Conservation (phyloP, 1,140 invertebrate species). For the Penaeus japonicus region DNA sequence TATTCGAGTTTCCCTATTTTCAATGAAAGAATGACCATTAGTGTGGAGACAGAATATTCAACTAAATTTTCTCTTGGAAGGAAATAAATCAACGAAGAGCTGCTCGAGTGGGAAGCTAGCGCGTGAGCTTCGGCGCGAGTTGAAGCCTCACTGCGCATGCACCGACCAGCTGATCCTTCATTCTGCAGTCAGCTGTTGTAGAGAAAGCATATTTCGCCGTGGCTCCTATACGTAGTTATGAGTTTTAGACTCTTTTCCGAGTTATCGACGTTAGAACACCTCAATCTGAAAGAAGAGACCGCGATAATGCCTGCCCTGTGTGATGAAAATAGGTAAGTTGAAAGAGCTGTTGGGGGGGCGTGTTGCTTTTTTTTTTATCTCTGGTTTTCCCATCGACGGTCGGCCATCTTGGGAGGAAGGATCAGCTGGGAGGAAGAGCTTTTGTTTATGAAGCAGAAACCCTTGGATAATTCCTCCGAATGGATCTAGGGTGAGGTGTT, state of each 20-base stretch:
- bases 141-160: constrained; percentile 19
- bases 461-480: too few relatives aligned
- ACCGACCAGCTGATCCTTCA: constrained; percentile 24
- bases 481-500: too few relatives aligned
- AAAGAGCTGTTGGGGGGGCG: not conserved
- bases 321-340: constrained; percentile 60
- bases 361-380: not conserved
- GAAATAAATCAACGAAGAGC: not conserved
- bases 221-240: constrained; percentile 41
- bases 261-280: constrained; percentile 50
- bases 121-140: not conserved
- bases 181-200: constrained; percentile 22
- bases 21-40: not conserved
- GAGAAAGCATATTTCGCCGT: not conserved
- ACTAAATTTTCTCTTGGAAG: not conserved
- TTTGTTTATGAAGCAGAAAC: too few relatives aligned
- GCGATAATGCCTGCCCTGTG: constrained; percentile 52
- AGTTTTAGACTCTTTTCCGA: constrained; percentile 55
- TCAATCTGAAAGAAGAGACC: constrained; percentile 51
- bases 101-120: not conserved
- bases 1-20: too few relatives aligned
- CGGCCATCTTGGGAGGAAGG: not conserved
- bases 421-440: too few relatives aligned
- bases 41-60: not conserved
- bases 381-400: not conserved